A percentile compares a stretch with the other conserved stretches of the same genome.
Conservation (phyloP, 1,140 invertebrate species). For the Trichogramma pretiosum region DNA sequence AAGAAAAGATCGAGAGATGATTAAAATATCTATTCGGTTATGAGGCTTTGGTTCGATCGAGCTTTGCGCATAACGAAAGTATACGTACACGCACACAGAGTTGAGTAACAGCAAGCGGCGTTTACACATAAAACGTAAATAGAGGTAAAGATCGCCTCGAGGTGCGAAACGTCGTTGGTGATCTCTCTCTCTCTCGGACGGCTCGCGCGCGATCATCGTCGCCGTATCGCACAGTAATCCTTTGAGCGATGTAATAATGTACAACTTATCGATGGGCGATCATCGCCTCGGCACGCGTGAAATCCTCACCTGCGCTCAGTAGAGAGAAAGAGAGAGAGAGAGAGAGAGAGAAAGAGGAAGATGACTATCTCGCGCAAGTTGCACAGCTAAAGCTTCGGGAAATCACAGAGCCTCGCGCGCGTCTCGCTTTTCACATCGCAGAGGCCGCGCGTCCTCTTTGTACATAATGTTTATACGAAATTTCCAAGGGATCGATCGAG, state of each 20-base stretch:
- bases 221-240: no score
- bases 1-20: slow-evolving; percentile 9
- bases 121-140: neutral
- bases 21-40: slow-evolving; percentile 20
- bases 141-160: slow-evolving; percentile 4
- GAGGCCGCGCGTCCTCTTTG: no score
- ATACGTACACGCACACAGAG: neutral
- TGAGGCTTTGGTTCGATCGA: slow-evolving; percentile 16
- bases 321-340: no score
- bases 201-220: slow-evolving; percentile 1
- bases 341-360: no score
- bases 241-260: no score
- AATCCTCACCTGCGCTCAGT: slow-evolving; percentile 8
- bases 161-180: slow-evolving; percentile 15
- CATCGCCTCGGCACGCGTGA: neutral
- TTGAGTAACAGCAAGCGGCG: neutral
- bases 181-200: slow-evolving; percentile 1
- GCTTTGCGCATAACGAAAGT: slow-evolving; percentile 4
- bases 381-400: no score
- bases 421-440: no score
- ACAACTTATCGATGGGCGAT: slow-evolving; percentile 17
- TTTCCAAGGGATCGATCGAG: no score
- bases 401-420: no score
- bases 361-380: no score
- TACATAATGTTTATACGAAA: no score